phyloP scores from a whole-genome alignment of 2,888 invertebrate species.

The Diarsia dahlii region DNA sequence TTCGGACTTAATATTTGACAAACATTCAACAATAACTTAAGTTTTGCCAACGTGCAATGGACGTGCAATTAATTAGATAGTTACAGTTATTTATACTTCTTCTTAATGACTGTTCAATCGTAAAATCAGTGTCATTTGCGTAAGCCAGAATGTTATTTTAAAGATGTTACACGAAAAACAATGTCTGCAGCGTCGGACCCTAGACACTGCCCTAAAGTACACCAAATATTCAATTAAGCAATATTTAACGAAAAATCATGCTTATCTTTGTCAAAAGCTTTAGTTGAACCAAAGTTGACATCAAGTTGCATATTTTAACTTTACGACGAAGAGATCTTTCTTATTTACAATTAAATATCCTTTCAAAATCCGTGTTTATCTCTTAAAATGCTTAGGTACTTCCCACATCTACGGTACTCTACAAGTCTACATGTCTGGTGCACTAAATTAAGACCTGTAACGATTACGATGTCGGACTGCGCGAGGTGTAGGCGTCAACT shows the following conservation, averaged over 20 bases:
- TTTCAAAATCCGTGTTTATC: neutral
- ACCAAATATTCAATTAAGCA: neutral
- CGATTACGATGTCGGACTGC: slow-evolving; percentile 26
- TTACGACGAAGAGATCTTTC: neutral
- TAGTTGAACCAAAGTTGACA: neutral
- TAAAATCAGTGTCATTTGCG: neutral
- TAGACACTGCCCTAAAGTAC: neutral
- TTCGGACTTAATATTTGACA: neutral
- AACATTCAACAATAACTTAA: neutral
- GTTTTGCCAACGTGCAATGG: neutral
- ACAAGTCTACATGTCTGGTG: slow-evolving; percentile 5
- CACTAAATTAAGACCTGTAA: slow-evolving; percentile 31
- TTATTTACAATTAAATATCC: neutral
- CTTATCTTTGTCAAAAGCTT: neutral
- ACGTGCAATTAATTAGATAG: neutral
- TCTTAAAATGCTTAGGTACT: neutral
- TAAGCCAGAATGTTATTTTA: neutral
- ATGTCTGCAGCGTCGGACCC: neutral
- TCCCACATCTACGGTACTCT: neutral
- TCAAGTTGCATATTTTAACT: neutral
- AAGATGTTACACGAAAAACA: neutral
- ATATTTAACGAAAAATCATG: neutral
- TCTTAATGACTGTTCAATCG: too few species aligned
- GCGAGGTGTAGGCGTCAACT: slow-evolving; percentile 51
- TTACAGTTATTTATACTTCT: neutral